phyloP scores from a whole-genome alignment of 2,888 invertebrate genomes.

The Cosmorhoe ocellata region DNA sequence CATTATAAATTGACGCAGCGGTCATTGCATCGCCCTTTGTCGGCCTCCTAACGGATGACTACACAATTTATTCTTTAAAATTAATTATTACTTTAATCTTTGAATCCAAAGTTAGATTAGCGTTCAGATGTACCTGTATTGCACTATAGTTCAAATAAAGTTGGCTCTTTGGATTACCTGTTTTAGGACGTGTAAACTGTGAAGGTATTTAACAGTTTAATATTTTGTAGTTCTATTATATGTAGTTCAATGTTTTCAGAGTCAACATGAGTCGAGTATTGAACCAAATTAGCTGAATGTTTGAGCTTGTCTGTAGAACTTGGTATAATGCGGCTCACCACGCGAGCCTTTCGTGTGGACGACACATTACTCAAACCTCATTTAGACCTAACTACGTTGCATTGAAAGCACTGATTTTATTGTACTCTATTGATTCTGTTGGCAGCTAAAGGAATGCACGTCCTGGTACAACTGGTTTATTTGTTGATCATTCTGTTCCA shows the following conservation, averaged over 20 bases:
- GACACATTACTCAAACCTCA: constrained; percentile 79
- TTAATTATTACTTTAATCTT: constrained; percentile 64
- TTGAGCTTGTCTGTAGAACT: constrained; percentile 33
- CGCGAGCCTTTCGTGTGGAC: constrained; percentile 72
- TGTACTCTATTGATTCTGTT: constrained; percentile 78
- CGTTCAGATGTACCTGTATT: constrained; percentile 25
- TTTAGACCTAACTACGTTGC: constrained; percentile 76
- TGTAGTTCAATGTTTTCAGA: too few species aligned
- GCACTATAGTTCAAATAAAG: constrained; percentile 10
- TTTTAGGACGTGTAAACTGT: too few species aligned
- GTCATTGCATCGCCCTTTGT: constrained; percentile 67
- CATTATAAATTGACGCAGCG: constrained; percentile 77
- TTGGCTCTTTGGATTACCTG: too few species aligned
- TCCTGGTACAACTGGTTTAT: constrained; percentile 61
- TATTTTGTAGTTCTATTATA: too few species aligned
- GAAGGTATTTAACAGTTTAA: too few species aligned
- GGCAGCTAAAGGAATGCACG: constrained; percentile 63
- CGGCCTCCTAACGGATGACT: constrained; percentile 65
- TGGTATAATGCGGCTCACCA: constrained; percentile 61
- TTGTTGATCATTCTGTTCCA: constrained; percentile 58
- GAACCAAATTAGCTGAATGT: constrained; percentile 45
- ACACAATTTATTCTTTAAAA: constrained; percentile 63
- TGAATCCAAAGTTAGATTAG: constrained; percentile 62
- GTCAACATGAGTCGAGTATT: not conserved
- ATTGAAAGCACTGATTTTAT: constrained; percentile 78